phyloP scores from a whole-genome alignment of 2,113 vertebrate species.

The Corydoras maculifer region DNA sequence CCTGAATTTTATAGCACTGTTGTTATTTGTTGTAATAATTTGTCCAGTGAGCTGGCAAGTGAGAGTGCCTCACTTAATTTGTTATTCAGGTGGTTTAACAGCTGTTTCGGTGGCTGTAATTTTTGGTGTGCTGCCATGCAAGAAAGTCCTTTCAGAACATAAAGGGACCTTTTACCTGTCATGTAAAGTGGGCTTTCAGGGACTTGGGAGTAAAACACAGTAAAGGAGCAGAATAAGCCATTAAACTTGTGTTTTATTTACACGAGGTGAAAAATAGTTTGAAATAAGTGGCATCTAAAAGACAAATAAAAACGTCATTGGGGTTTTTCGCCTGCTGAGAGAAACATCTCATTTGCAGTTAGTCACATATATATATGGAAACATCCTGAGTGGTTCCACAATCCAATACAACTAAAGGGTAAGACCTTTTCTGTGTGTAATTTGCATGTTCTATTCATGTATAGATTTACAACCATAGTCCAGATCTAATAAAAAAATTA shows the following conservation, averaged over 20 bases:
- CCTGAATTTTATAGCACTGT: slow-evolving; percentile 33
- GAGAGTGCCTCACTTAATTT: slow-evolving; percentile 32
- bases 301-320: no score
- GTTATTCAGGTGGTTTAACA: slow-evolving; percentile 44
- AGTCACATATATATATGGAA: no score
- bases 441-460: no score
- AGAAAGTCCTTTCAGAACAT: slow-evolving; percentile 35
- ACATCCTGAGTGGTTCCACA: no score
- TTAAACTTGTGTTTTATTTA: background rate
- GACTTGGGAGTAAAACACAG: slow-evolving; percentile 18
- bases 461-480: no score
- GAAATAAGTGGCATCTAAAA: background rate
- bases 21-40: slow-evolving; percentile 44
- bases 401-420: no score
- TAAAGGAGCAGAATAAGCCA: slow-evolving; percentile 11
- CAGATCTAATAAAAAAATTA: no score
- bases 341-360: no score
- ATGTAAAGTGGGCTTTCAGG: slow-evolving; percentile 27
- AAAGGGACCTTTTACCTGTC: slow-evolving; percentile 43
- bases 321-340: no score
- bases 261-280: background rate
- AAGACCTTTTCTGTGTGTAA: no score
- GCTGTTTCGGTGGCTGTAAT: slow-evolving; percentile 37
- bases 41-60: slow-evolving; percentile 26
- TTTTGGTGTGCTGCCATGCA: slow-evolving; percentile 35